Evolutionary conservation across 2,797 vertebrate species (phyloP).

Genomic region (Poeciliopsis turneri): DNA sequence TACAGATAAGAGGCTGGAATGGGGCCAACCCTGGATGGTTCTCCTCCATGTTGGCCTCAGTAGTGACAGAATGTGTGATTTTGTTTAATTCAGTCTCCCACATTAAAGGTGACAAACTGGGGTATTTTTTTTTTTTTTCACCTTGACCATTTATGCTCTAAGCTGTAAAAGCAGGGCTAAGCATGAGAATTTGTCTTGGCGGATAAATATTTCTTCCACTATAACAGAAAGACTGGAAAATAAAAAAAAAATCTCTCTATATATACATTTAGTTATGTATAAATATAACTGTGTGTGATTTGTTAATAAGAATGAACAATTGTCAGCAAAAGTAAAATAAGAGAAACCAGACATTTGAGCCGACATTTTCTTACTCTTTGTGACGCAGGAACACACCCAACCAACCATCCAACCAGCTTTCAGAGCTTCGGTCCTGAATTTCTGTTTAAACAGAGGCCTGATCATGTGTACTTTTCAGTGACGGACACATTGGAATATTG

Average conservation of each 20-base stretch:
- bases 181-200: neutral
- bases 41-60: slow-evolving; percentile 39
- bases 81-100: slow-evolving; percentile 52
- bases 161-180: neutral
- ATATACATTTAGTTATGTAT: neutral
- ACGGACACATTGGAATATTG: neutral
- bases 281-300: neutral
- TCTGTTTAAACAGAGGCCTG: neutral
- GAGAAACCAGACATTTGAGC: neutral
- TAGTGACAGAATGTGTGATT: slow-evolving; percentile 51
- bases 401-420: slow-evolving; percentile 45
- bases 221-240: neutral
- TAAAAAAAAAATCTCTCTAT: too few species aligned
- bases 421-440: neutral
- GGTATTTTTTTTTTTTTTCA: slow-evolving; percentile 19
- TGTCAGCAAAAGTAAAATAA: neutral
- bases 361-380: neutral
- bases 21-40: neutral
- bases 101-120: slow-evolving; percentile 44
- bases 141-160: slow-evolving; percentile 20
- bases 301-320: neutral
- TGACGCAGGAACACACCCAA: slow-evolving; percentile 40
- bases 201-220: neutral
- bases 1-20: slow-evolving; percentile 39
- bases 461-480: neutral